phyloP scores from a whole-genome alignment of 2,797 vertebrate species.

The Hoplostethus mediterraneus region DNA sequence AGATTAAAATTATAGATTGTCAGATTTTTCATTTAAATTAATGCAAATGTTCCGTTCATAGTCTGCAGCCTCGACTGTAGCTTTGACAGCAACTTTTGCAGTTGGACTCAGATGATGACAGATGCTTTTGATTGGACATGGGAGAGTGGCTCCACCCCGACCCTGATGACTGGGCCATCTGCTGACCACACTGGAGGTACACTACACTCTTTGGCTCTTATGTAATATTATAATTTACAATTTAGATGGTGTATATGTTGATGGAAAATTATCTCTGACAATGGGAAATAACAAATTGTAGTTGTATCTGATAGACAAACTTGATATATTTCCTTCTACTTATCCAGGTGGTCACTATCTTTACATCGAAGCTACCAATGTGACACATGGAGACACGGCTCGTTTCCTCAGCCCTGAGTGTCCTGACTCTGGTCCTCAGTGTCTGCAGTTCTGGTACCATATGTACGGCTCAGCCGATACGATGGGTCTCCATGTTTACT shows the following conservation, averaged over 20 bases:
- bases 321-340: background rate
- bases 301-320: background rate
- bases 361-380: constrained; percentile 74
- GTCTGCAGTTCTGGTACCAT: constrained; percentile 87
- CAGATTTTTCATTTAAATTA: background rate
- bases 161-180: constrained; percentile 77
- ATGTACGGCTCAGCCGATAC: constrained; percentile 81
- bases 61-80: constrained; percentile 64
- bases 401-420: constrained; percentile 71
- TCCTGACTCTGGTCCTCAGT: constrained; percentile 72
- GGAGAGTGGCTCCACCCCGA: constrained; percentile 76
- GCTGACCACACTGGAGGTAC: constrained; percentile 79
- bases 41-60: constrained; percentile 43
- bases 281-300: too few relatives aligned
- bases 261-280: background rate
- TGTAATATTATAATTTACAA: background rate
- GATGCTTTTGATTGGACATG: constrained; percentile 85
- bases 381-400: constrained; percentile 63
- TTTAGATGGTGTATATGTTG: background rate
- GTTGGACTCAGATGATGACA: constrained; percentile 78
- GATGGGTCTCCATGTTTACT: constrained; percentile 82
- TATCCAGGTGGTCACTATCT: constrained; percentile 78
- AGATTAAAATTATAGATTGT: constrained; percentile 9
- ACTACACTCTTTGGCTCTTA: background rate
- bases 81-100: constrained; percentile 63